phyloP scores from a whole-genome alignment of 37 sponge, comb jelly and placozoan genomes.

The Ephydatia muelleri region DNA sequence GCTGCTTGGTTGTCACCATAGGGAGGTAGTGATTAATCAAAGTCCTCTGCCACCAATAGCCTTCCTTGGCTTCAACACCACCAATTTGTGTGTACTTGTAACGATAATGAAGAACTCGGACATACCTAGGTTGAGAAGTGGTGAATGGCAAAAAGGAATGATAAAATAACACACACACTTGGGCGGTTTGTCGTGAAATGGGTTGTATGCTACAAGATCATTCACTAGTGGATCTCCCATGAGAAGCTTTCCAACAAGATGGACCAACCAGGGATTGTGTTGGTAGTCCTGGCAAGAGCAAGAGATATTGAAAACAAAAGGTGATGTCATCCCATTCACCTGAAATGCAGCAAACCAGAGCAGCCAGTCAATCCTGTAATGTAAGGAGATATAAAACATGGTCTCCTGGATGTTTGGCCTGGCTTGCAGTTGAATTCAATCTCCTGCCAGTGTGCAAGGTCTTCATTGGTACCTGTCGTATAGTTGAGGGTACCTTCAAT shows the following conservation, averaged over 20 bases:
- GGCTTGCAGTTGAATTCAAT: constrained; percentile 94
- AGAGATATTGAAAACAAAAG: neutral
- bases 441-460: constrained; percentile 67
- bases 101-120: constrained; percentile 71
- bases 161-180: constrained; percentile 19
- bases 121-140: constrained; percentile 25
- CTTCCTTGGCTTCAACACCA: constrained; percentile 57
- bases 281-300: constrained; percentile 65
- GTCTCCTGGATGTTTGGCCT: constrained; percentile 58
- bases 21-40: constrained; percentile 68
- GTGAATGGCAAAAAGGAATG: neutral
- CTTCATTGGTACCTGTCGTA: constrained; percentile 7
- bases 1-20: constrained; percentile 21
- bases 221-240: constrained; percentile 58
- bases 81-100: constrained; percentile 74
- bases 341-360: constrained; percentile 97
- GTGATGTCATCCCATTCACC: neutral
- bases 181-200: constrained; percentile 62
- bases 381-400: constrained; percentile 90
- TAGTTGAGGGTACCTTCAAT: constrained; percentile 72
- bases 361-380: constrained; percentile 94
- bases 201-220: constrained; percentile 71
- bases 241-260: constrained; percentile 79
- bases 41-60: constrained; percentile 80
- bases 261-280: constrained; percentile 88